Percentiles rank a stretch among this genome's conserved stretches.
Conservation (phyloP, 2,888 invertebrate genomes). For the Chalcis sispes region DNA sequence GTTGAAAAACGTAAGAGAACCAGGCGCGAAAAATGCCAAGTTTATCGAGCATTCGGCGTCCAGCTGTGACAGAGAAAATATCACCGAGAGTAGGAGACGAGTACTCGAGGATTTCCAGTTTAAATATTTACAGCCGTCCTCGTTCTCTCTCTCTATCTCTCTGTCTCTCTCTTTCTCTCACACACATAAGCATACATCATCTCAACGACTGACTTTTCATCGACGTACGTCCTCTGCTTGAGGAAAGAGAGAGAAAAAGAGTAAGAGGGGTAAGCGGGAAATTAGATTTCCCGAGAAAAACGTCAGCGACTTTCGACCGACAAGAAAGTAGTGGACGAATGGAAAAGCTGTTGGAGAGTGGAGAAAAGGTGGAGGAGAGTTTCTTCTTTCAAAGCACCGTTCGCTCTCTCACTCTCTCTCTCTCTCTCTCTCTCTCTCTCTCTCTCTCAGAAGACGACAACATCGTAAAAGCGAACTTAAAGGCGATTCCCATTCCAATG, state of each 20-base stretch:
- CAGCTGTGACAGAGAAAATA: no score
- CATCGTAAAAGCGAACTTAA: conserved; percentile 59
- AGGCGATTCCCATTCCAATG: conserved; percentile 50
- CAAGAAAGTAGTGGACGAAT: conserved; percentile 27
- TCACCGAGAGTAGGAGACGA: neutral
- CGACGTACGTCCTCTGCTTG: conserved; percentile 13
- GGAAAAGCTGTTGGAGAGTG: no score
- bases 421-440: no score
- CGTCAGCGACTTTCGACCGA: conserved; percentile 58
- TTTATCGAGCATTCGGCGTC: conserved; percentile 4
- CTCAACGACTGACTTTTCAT: conserved; percentile 55
- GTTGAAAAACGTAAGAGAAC: neutral
- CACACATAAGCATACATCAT: no score
- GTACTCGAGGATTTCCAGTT: conserved; percentile 63
- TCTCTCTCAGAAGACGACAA: conserved; percentile 51
- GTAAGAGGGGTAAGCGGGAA: conserved; percentile 63
- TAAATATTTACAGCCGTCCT: conserved; percentile 67
- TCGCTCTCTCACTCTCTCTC: no score
- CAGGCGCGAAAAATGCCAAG: conserved; percentile 16
- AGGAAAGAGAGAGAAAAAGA: no score
- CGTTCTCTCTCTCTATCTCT: conserved; percentile 49
- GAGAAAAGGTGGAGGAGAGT: no score
- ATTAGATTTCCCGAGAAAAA: conserved; percentile 70
- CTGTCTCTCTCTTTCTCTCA: conserved; percentile 50
- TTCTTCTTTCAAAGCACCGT: conserved; percentile 61